These are phyloP conservation scores for Urophycis tenuis DNA, from an alignment of 2,797 vertebrate species.

Conservation along the genomic window DNA sequence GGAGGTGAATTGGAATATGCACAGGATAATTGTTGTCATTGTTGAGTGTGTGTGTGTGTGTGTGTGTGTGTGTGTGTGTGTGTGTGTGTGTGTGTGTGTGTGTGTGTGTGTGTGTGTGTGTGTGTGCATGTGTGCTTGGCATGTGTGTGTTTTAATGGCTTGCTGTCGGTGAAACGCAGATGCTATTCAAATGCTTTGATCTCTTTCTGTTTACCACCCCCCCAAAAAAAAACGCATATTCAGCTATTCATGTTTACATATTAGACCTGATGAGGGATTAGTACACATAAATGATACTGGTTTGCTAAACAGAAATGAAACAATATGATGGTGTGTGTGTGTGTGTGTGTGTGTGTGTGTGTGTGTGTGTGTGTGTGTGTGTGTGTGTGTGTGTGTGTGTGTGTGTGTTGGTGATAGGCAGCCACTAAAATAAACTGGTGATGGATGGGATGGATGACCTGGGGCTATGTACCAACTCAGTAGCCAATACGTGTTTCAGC, in stretches of 20 bases:
- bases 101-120: background rate
- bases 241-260: background rate
- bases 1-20: no score
- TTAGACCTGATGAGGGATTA: background rate
- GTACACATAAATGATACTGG: background rate
- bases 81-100: background rate
- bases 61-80: no score
- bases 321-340: no score
- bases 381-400: background rate
- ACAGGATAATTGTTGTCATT: no score
- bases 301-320: no score
- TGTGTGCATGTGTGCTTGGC: background rate
- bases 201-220: background rate
- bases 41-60: background rate
- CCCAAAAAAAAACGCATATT: background rate
- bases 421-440: slow-evolving; percentile 1
- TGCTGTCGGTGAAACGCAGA: background rate
- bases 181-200: background rate
- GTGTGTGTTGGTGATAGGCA: background rate
- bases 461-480: slow-evolving; percentile 6
- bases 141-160: background rate
- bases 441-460: background rate
- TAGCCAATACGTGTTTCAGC: background rate
- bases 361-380: background rate
- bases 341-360: no score